Conservation (phyloP, 2,797 vertebrate species). For the Leuciscus waleckii region DNA sequence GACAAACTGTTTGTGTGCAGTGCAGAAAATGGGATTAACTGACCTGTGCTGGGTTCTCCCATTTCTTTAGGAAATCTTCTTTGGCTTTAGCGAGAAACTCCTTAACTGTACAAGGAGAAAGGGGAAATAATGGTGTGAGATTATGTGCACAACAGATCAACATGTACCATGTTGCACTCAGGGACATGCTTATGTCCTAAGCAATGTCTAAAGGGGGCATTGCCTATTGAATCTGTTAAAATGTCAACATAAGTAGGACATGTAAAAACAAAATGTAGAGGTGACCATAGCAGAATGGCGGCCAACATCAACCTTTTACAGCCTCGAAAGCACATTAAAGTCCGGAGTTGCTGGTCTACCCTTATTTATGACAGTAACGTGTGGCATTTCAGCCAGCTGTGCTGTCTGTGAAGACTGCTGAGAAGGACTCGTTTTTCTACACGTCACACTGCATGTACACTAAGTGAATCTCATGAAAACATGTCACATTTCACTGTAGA, state of each 20-base stretch:
- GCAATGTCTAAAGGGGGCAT: background rate
- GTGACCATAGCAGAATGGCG: background rate
- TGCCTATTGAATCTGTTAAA: background rate
- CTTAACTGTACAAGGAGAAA: slow-evolving; percentile 84
- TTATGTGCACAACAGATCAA: background rate
- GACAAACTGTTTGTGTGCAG: background rate
- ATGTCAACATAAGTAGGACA: background rate
- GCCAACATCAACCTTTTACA: background rate
- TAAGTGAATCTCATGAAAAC: background rate
- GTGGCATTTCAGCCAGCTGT: background rate
- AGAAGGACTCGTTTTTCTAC: background rate
- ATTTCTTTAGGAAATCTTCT: slow-evolving; percentile 97
- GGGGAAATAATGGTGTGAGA: background rate
- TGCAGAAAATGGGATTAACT: slow-evolving; percentile 35
- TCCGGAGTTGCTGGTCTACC: slow-evolving; percentile 12
- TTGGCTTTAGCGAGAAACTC: slow-evolving; percentile 97
- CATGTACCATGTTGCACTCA: background rate
- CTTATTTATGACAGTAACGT: slow-evolving; percentile 37
- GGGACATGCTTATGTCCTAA: background rate
- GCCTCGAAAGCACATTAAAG: slow-evolving; percentile 10
- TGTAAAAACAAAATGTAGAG: background rate
- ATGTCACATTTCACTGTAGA: background rate
- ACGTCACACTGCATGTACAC: background rate
- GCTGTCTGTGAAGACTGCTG: background rate
- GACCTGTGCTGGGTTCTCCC: slow-evolving; percentile 94